Percentiles rank a stretch among this genome's conserved stretches.
phyloP scores from a whole-genome alignment of 1,140 invertebrate genomes.

The Saccostrea glomerata region DNA sequence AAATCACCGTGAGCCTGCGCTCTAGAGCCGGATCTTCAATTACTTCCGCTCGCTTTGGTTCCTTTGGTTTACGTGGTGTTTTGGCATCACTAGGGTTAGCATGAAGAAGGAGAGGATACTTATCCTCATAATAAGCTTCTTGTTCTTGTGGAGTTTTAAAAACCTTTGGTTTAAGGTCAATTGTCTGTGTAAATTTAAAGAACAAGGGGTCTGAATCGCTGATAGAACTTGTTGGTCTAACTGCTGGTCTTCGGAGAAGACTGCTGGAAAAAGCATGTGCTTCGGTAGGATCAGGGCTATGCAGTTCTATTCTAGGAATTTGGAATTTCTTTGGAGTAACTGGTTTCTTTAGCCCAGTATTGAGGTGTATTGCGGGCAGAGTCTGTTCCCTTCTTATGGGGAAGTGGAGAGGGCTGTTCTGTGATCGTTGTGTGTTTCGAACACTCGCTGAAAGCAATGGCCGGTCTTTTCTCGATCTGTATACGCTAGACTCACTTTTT shows the following conservation, averaged over 20 bases:
- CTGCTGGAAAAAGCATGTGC: neutral
- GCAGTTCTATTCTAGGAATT: slow-evolving; percentile 1
- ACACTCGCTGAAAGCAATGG: neutral
- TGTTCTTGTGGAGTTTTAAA: slow-evolving; percentile 47
- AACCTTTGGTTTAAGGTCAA: slow-evolving; percentile 42
- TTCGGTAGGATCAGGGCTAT: neutral
- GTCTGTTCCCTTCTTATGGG: neutral
- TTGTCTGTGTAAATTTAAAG: slow-evolving; percentile 20
- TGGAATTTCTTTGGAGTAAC: neutral
- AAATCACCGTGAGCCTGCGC: slow-evolving; percentile 28
- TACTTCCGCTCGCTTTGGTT: slow-evolving; percentile 20
- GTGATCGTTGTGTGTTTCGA: slow-evolving; percentile 11
- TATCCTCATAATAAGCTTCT: slow-evolving; percentile 39
- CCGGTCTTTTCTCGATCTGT: slow-evolving; percentile 38
- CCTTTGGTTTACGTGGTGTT: neutral
- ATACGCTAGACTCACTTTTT: slow-evolving; percentile 19
- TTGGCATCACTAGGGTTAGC: slow-evolving; percentile 42
- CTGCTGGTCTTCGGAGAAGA: slow-evolving; percentile 31
- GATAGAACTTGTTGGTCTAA: neutral
- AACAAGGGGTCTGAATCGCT: neutral
- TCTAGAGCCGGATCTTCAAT: slow-evolving; percentile 6
- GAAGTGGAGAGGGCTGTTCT: slow-evolving; percentile 47
- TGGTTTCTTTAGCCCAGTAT: neutral
- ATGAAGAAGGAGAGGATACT: slow-evolving; percentile 49
- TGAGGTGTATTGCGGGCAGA: slow-evolving; percentile 26